Conservation (phyloP, 1,140 invertebrate species). For the Ceratoteleas bidentatus region DNA sequence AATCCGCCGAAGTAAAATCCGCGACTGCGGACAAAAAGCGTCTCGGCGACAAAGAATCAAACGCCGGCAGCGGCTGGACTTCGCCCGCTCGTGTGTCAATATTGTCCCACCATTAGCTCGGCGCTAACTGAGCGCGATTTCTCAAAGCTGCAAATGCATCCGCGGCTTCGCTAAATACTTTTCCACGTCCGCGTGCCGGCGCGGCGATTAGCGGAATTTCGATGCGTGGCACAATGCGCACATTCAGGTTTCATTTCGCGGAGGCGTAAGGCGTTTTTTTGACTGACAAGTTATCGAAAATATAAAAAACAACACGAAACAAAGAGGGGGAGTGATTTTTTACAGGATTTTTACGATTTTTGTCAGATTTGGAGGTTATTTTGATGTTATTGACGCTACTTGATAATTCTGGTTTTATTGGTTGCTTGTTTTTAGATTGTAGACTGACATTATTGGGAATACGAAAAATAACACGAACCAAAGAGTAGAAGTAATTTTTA, state of each 20-base stretch:
- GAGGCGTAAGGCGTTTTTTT: constrained; percentile 1
- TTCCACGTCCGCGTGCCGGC: constrained; percentile 58
- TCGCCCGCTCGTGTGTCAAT: constrained; percentile 63
- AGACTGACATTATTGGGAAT: not conserved
- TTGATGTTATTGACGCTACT: too few species aligned
- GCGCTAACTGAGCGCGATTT: constrained; percentile 65
- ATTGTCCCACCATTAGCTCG: constrained; percentile 64
- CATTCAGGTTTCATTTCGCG: constrained; percentile 54
- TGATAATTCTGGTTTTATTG: too few species aligned
- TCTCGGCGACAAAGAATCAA: constrained; percentile 49
- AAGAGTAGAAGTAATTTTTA: too few species aligned
- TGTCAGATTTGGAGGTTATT: too few species aligned
- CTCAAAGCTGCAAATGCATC: constrained; percentile 65
- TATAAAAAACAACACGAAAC: not conserved
- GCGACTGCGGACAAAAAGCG: constrained; percentile 6
- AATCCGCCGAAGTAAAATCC: too few species aligned
- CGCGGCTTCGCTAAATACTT: constrained; percentile 61
- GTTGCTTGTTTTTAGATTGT: too few species aligned
- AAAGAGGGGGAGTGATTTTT: too few species aligned
- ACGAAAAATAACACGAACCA: not conserved
- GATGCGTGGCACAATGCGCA: constrained; percentile 45
- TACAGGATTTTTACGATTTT: too few species aligned
- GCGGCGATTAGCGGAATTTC: constrained; percentile 54
- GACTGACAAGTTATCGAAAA: not conserved
- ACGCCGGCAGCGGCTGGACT: constrained; percentile 50